Evolutionary conservation across 2,113 vertebrate genomes (phyloP), one percentile per base, ranked within the genome.

Genomic region (Stictonetta naevosa): DNA sequence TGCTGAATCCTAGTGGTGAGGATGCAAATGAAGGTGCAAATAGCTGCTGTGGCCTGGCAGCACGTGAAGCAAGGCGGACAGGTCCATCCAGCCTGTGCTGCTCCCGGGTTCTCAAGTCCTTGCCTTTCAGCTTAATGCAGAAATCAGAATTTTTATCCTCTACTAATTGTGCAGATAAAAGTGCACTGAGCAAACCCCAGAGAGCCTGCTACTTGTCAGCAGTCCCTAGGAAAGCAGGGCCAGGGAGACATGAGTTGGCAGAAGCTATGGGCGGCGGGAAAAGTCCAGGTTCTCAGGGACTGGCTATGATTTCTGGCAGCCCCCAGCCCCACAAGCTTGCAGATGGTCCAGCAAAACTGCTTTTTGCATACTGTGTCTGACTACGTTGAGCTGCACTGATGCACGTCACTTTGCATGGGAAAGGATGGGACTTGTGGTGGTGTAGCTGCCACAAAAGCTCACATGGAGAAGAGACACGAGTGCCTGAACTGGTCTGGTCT

Each of bases 341-440:
- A 86, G 48, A 33, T 58, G 42, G 60, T 53, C 59, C 56, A 53
- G 29, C 64, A 83, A 69, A 95, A 73, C 62, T 79, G 73, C 22
- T 2, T 46, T 75, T 69, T 69, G 22, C 73, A 9, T 10, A 0
- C 10, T 31, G 62, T 13, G 2, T 48, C 38, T 42, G 63, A 42
- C 36, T 11, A 3, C 26, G 56, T 44, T 34, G 72, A 63, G 69
- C 64, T n/a, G 77, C 42, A 6, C 14, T 19, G 67, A 33, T 53
- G 36, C 2, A 0, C 29, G 17, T 74, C 25, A 0, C 42, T 31
- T 48, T 3, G 25, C 31, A 2, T 25, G 74, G 74, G n/a, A 11
- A 36, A 26, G 28, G 31, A 50, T 29, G 8, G 28, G 36, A 31
- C 67, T 16, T 69, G 25, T 13, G 31, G 33, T 40, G 55, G 38